phyloP scores from a whole-genome alignment of 2,797 vertebrate genomes.

The Hozukius guyotensis region DNA sequence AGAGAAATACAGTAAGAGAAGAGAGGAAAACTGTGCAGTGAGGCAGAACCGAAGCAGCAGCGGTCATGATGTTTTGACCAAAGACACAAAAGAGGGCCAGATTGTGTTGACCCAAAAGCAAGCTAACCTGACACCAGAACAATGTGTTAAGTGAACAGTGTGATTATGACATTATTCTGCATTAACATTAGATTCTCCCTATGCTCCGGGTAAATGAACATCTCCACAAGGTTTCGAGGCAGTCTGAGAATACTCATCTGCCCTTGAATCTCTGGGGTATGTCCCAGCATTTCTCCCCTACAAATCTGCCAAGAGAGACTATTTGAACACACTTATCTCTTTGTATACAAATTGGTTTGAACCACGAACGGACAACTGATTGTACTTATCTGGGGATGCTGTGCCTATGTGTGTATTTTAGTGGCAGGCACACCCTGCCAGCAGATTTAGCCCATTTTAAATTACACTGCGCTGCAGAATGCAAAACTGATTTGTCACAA shows the following conservation, averaged over 20 bases:
- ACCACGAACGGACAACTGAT: conserved; percentile 44
- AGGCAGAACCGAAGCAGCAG: neutral
- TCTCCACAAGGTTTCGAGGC: neutral
- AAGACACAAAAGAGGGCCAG: neutral
- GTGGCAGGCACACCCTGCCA: conserved; percentile 49
- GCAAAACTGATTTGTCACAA: conserved; percentile 63
- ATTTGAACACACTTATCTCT: conserved; percentile 54
- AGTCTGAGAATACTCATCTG: conserved; percentile 21
- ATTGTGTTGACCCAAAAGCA: neutral
- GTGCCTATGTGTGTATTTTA: conserved; percentile 45
- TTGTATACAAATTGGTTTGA: conserved; percentile 62
- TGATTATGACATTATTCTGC: neutral
- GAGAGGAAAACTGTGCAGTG: neutral
- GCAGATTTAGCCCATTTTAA: conserved; percentile 55
- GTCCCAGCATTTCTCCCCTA: neutral
- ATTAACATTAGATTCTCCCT: conserved; percentile 8
- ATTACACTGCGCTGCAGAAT: conserved; percentile 52
- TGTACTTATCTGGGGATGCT: conserved; percentile 43
- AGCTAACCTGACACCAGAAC: neutral
- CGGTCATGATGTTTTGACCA: neutral
- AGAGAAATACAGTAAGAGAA: neutral
- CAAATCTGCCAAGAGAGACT: conserved; percentile 32
- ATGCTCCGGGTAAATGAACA: conserved; percentile 3
- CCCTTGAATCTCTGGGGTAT: conserved; percentile 32
- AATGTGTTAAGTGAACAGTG: neutral